Evolutionary conservation across 1,140 invertebrate species (phyloP).

Genomic region (Pantala flavescens): DNA sequence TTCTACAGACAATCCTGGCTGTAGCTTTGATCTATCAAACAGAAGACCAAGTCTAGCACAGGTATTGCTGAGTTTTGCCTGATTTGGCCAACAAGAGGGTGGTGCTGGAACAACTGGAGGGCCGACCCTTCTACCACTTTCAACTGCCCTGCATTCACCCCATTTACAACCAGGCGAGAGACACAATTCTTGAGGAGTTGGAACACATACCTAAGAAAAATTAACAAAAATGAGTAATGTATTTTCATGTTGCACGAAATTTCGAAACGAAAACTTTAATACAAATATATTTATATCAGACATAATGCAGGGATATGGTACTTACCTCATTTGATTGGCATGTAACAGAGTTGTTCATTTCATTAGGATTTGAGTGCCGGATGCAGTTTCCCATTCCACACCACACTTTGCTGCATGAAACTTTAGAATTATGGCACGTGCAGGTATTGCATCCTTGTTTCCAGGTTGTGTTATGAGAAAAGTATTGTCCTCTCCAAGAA

Average conservation of each 20-base stretch:
- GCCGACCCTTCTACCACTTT: slow-evolving; percentile 59
- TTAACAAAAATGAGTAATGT: no score
- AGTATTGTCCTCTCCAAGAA: slow-evolving; percentile 44
- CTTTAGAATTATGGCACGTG: slow-evolving; percentile 58
- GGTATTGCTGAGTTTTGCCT: slow-evolving; percentile 50
- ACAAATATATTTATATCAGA: no score
- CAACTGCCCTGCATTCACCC: slow-evolving; percentile 68
- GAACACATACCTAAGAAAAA: slow-evolving; percentile 55
- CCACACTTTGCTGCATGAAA: slow-evolving; percentile 74
- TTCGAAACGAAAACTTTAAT: no score
- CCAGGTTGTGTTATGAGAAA: slow-evolving; percentile 49
- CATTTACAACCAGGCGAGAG: slow-evolving; percentile 63
- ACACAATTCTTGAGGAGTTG: slow-evolving; percentile 61
- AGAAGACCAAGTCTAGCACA: slow-evolving; percentile 66
- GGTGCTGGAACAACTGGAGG: slow-evolving; percentile 62
- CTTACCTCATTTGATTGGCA: slow-evolving; percentile 45
- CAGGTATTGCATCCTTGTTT: slow-evolving; percentile 73
- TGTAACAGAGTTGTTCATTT: slow-evolving; percentile 34
- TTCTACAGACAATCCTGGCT: slow-evolving; percentile 59
- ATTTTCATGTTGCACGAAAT: no score
- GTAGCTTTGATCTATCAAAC: slow-evolving; percentile 48
- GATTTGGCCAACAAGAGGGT: slow-evolving; percentile 68
- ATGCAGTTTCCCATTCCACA: slow-evolving; percentile 72
- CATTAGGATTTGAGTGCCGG: slow-evolving; percentile 34
- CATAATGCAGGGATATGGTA: no score